phyloP scores from a whole-genome alignment of 2,113 vertebrate genomes.

The Lycaon pictus region DNA sequence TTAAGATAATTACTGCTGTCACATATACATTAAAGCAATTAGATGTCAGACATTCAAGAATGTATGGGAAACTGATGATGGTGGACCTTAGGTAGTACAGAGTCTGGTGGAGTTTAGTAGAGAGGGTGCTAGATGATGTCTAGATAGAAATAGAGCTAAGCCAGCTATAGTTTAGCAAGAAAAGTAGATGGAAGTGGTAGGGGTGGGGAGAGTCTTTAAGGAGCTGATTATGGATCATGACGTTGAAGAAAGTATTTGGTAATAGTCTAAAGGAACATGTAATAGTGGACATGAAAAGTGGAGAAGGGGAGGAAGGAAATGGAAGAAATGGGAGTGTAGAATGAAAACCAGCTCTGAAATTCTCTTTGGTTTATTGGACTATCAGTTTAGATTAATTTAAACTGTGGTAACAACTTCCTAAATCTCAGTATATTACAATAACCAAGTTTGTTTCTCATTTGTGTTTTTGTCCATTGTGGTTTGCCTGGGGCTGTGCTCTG shows the following conservation, averaged over 20 bases:
- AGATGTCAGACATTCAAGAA: neutral
- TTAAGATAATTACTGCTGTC: conserved; percentile 4
- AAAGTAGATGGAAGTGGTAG: neutral
- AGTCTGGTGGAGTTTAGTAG: neutral
- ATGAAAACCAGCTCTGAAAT: neutral
- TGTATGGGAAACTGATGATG: neutral
- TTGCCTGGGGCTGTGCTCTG: neutral
- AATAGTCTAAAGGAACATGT: neutral
- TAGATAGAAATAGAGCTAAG: neutral
- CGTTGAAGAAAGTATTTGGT: neutral
- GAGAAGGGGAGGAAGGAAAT: neutral
- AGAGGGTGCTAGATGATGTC: neutral
- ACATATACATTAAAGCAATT: neutral
- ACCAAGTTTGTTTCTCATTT: neutral
- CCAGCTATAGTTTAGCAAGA: neutral
- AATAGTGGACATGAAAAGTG: neutral
- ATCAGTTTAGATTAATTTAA: conserved; percentile 33
- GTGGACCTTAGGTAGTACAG: neutral
- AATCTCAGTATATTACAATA: neutral
- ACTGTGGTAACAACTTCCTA: neutral
- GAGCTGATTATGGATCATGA: neutral
- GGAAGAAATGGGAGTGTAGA: neutral
- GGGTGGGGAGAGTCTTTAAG: neutral
- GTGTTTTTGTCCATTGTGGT: neutral
- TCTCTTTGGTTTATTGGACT: neutral